A percentile compares a stretch with the other conserved stretches of the same genome.
phyloP scores from a whole-genome alignment of 2,113 vertebrate species.

The Semnornis frantzii region DNA sequence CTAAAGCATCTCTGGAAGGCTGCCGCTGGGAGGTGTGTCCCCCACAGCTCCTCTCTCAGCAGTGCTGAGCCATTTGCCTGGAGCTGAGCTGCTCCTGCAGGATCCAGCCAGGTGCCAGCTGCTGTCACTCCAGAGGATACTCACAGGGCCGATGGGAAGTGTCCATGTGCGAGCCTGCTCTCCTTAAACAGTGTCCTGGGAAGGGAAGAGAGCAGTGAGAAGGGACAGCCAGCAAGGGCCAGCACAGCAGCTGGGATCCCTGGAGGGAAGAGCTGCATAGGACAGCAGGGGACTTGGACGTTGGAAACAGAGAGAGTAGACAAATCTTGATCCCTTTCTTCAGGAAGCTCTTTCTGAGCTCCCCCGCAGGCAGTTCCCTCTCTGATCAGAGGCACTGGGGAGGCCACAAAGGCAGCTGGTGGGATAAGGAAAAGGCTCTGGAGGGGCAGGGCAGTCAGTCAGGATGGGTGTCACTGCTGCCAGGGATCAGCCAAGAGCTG shows the following conservation, averaged over 20 bases:
- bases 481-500: neutral
- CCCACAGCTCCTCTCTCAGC: neutral
- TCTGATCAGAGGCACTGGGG: neutral
- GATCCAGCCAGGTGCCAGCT: slow-evolving; percentile 56
- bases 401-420: slow-evolving; percentile 2
- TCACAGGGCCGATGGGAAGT: slow-evolving; percentile 82
- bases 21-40: neutral
- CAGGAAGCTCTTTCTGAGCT: neutral
- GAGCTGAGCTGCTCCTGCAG: slow-evolving; percentile 29
- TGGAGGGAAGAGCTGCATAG: slow-evolving; percentile 55
- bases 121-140: slow-evolving; percentile 68
- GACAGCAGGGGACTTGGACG: slow-evolving; percentile 36
- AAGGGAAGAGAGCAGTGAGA: slow-evolving; percentile 54
- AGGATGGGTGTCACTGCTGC: neutral
- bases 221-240: slow-evolving; percentile 54
- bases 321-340: neutral
- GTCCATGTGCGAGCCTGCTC: slow-evolving; percentile 81
- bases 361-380: neutral
- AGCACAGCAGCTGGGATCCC: slow-evolving; percentile 67
- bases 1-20: neutral
- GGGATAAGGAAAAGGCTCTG: neutral
- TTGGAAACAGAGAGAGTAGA: neutral
- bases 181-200: slow-evolving; percentile 86
- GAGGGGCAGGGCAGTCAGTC: neutral
- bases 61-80: neutral